Percentiles rank a stretch among this genome's conserved stretches.
Conservation (phyloP, 1,140 invertebrate genomes). For the Dryas iulia region DNA sequence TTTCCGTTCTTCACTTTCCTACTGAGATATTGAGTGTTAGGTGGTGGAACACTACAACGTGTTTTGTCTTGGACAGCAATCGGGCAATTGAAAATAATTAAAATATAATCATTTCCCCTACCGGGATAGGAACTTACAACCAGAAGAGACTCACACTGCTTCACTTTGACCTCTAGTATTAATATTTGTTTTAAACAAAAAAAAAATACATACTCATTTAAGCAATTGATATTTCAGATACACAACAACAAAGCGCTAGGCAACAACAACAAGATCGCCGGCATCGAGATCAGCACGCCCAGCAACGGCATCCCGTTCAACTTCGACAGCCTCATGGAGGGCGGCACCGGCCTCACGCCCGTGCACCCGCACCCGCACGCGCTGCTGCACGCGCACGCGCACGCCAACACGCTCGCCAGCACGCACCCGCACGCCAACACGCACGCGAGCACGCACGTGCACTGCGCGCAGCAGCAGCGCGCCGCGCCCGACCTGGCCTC, state of each 20-base stretch:
- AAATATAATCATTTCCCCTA: too few species aligned
- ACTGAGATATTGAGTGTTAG: too few species aligned
- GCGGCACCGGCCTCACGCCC: constrained; percentile 93
- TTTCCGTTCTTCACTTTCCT: too few species aligned
- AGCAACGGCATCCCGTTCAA: constrained; percentile 93
- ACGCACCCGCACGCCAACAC: constrained; percentile 83
- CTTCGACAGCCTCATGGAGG: constrained; percentile 96
- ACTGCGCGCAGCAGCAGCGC: constrained; percentile 59
- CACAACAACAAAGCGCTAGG: constrained; percentile 66
- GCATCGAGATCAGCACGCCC: constrained; percentile 92
- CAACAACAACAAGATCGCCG: constrained; percentile 83
- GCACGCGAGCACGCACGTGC: constrained; percentile 82
- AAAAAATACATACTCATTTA: neutral
- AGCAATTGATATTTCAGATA: constrained; percentile 43
- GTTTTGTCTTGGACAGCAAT: too few species aligned
- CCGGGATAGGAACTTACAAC: too few species aligned
- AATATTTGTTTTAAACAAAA: too few species aligned
- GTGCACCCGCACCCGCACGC: constrained; percentile 84
- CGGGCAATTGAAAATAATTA: too few species aligned
- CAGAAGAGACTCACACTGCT: too few species aligned
- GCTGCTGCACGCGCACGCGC: constrained; percentile 82
- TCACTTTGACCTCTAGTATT: too few species aligned
- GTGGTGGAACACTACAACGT: too few species aligned
- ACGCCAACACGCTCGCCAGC: constrained; percentile 74
- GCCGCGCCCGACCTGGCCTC: constrained; percentile 64